Evolutionary conservation across 2,113 vertebrate genomes (phyloP).

Genomic region (Gopherus flavomarginatus): DNA sequence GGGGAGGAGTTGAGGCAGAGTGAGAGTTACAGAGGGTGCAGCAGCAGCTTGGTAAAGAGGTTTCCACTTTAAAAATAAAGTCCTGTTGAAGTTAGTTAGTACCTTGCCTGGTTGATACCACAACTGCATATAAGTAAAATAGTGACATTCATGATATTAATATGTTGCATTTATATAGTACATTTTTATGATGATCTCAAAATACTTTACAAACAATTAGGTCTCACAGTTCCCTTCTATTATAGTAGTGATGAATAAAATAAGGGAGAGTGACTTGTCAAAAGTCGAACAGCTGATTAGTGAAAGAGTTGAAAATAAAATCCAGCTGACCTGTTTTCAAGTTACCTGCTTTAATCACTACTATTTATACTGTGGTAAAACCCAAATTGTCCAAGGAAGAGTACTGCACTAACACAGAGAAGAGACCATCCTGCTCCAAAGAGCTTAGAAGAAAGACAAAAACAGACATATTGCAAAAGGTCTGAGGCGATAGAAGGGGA

Average conservation of each 20-base stretch:
- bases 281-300: not conserved
- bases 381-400: not conserved
- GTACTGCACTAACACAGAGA: not conserved
- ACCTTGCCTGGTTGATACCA: too few species aligned
- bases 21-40: too few species aligned
- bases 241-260: not conserved
- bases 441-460: not conserved
- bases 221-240: not conserved
- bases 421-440: not conserved
- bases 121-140: not conserved
- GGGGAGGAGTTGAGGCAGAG: too few species aligned
- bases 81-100: too few species aligned
- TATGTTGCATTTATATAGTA: not conserved
- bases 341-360: not conserved
- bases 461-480: not conserved
- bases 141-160: not conserved
- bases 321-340: not conserved
- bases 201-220: not conserved
- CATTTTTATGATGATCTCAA: not conserved
- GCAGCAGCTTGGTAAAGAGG: too few species aligned
- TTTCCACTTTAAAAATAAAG: too few species aligned
- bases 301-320: not conserved
- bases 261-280: not conserved
- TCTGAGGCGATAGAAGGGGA: slow-evolving; percentile 9
- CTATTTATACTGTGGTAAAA: not conserved